phyloP scores from a whole-genome alignment of 2,113 vertebrate genomes.

The Saccopteryx bilineata region DNA sequence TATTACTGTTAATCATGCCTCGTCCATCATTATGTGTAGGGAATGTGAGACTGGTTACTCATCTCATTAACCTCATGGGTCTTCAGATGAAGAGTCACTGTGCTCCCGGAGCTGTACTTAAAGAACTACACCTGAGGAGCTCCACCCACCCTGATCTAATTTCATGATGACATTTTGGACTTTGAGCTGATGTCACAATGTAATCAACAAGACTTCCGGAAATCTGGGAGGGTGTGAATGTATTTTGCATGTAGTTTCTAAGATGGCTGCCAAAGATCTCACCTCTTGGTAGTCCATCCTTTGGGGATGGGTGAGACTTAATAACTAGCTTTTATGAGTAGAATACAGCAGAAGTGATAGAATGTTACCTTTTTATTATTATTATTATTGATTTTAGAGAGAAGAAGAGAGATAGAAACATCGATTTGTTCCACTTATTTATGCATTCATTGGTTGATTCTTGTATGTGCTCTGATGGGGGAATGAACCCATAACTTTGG shows the following conservation, averaged over 20 bases:
- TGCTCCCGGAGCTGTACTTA: background rate
- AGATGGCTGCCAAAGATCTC: background rate
- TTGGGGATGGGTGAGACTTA: too few relatives aligned
- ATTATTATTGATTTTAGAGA: too few relatives aligned
- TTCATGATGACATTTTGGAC: slow-evolving; percentile 21
- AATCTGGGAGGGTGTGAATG: background rate
- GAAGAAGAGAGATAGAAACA: too few relatives aligned
- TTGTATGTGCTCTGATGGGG: too few relatives aligned
- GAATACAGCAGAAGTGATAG: background rate
- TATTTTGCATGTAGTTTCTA: background rate
- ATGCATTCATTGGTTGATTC: too few relatives aligned
- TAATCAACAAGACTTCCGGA: background rate
- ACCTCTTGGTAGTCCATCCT: background rate
- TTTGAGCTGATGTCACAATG: background rate
- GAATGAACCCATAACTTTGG: too few relatives aligned
- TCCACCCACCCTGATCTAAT: background rate
- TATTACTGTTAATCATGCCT: background rate
- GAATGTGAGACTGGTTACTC: background rate
- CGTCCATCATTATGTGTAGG: background rate
- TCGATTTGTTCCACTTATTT: too few relatives aligned
- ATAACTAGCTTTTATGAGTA: background rate
- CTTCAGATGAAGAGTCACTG: background rate
- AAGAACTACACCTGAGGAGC: background rate
- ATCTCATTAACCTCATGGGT: background rate
- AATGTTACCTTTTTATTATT: background rate